phyloP scores from a whole-genome alignment of 2,888 invertebrate species.

The Acanthosepion lycidas region DNA sequence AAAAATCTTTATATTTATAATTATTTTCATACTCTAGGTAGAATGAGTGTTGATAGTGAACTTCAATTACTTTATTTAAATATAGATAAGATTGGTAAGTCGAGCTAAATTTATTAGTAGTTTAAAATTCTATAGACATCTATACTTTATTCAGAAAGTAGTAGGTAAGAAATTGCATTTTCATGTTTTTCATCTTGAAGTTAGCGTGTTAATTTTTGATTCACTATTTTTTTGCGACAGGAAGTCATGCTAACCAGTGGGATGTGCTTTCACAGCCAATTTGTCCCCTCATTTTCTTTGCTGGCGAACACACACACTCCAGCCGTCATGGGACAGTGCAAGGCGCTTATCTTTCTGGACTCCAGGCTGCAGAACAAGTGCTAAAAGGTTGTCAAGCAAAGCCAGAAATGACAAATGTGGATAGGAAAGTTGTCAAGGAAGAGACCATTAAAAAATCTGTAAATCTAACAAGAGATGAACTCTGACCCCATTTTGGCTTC shows the following conservation, averaged over 20 bases:
- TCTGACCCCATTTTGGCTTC: neutral
- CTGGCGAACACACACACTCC: slow-evolving; percentile 62
- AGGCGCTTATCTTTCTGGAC: slow-evolving; percentile 65
- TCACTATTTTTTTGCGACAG: slow-evolving; percentile 40
- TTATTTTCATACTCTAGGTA: no score
- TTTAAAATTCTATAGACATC: no score
- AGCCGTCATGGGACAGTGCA: slow-evolving; percentile 61
- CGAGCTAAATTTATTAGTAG: no score
- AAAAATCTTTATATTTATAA: no score
- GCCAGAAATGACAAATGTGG: slow-evolving; percentile 40
- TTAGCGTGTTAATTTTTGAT: neutral
- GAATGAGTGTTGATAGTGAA: no score
- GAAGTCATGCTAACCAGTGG: slow-evolving; percentile 54
- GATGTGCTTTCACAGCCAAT: slow-evolving; percentile 58
- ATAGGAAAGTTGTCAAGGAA: slow-evolving; percentile 23
- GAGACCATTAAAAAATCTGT: neutral
- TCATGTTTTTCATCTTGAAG: no score
- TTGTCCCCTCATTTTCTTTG: slow-evolving; percentile 67
- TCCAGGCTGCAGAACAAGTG: slow-evolving; percentile 59
- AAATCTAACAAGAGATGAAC: neutral
- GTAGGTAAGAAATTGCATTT: no score
- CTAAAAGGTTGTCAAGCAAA: slow-evolving; percentile 53
- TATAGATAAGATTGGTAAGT: no score
- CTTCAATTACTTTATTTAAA: no score
- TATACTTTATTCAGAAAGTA: no score